Evolutionary conservation across 2,888 invertebrate genomes (phyloP).

Genomic region (Apamea sordens): DNA sequence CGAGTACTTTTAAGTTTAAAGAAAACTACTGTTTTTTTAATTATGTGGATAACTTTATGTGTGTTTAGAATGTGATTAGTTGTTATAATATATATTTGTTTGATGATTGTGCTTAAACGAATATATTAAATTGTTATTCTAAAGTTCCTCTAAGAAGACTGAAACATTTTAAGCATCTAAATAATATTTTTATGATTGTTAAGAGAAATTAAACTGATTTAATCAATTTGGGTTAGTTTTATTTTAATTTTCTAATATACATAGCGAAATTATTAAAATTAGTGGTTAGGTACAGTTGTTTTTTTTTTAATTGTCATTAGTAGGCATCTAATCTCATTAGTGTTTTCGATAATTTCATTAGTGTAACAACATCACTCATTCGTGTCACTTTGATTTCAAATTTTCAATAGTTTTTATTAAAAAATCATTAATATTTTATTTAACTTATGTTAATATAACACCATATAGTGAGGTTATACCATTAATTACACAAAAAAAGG

Average conservation of each 20-base stretch:
- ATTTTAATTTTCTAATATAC: background rate
- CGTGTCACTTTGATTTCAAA: conserved; percentile 5
- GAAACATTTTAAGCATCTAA: background rate
- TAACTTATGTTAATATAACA: conserved; percentile 1
- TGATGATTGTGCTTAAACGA: background rate
- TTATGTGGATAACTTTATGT: background rate
- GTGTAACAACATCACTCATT: conserved; percentile 8
- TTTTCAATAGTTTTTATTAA: background rate
- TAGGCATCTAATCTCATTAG: background rate
- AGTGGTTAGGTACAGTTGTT: background rate
- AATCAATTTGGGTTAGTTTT: background rate
- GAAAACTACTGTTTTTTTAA: background rate
- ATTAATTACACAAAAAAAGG: background rate
- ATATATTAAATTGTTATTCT: background rate
- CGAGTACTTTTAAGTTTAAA: conserved; percentile 1
- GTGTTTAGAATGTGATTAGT: background rate
- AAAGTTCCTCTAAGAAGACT: background rate
- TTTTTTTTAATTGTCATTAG: background rate
- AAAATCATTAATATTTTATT: conserved; percentile 16
- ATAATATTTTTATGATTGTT: conserved; percentile 2
- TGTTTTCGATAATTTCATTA: conserved; percentile 2
- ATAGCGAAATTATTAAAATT: background rate
- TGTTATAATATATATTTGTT: background rate
- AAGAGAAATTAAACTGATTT: background rate
- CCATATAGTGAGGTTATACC: background rate